These are phyloP conservation scores for Xenopus laevis DNA, from an alignment of 2,113 vertebrate genomes.

Conservation along the genomic window DNA sequence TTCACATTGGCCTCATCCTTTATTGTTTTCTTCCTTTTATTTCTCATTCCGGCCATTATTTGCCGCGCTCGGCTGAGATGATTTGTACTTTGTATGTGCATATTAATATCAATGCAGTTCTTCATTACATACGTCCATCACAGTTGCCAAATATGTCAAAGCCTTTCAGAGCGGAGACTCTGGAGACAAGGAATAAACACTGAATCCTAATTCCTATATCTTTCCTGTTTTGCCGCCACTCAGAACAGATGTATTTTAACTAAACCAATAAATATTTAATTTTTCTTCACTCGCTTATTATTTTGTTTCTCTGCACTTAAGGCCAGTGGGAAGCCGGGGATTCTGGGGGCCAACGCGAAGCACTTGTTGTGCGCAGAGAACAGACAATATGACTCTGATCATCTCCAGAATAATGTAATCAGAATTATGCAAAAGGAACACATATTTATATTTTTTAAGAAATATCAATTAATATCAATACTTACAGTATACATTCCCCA, in stretches of 20 bases:
- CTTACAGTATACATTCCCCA: too few species aligned
- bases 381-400: neutral
- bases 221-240: conserved; percentile 7
- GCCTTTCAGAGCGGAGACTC: conserved; percentile 20
- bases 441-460: too few species aligned
- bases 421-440: too few species aligned
- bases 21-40: neutral
- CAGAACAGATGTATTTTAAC: conserved; percentile 45
- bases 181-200: conserved; percentile 4
- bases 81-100: neutral
- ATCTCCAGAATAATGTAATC: neutral
- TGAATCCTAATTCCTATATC: conserved; percentile 12
- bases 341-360: conserved; percentile 1
- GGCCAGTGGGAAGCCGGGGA: conserved; percentile 1
- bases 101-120: conserved; percentile 1
- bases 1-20: too few species aligned
- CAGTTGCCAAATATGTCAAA: conserved; percentile 4
- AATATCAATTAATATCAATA: too few species aligned
- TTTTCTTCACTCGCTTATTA: conserved; percentile 19
- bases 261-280: conserved; percentile 43
- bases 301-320: conserved; percentile 26
- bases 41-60: neutral
- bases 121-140: conserved; percentile 2
- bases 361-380: conserved; percentile 5
- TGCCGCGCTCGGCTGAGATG: neutral